Conservation (phyloP, 2,113 vertebrate genomes). For the Ptychochromis oligacanthus region DNA sequence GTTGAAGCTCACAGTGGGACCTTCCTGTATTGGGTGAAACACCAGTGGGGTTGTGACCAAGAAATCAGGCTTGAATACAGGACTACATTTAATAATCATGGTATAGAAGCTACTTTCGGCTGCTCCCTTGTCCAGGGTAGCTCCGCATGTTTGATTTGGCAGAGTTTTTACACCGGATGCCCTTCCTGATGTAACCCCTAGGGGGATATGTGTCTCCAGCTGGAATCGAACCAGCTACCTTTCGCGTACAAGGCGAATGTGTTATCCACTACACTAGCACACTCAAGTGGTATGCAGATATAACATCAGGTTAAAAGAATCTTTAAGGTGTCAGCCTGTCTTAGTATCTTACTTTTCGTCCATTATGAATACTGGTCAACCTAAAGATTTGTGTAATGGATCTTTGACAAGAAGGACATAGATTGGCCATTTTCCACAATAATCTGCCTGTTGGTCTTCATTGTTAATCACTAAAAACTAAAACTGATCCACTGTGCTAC, state of each 20-base stretch:
- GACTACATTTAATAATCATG: background rate
- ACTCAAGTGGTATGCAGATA: background rate
- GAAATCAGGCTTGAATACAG: background rate
- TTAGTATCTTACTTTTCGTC: background rate
- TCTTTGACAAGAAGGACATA: background rate
- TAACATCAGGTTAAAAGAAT: background rate
- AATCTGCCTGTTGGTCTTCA: no score
- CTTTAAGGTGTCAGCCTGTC: background rate
- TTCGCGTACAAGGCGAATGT: no score
- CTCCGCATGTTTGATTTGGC: no score
- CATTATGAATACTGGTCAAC: background rate
- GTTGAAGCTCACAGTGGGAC: slow-evolving; percentile 91
- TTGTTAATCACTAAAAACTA: no score
- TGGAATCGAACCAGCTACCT: no score
- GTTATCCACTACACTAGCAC: no score
- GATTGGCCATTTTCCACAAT: background rate
- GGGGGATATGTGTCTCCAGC: no score
- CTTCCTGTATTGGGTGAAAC: slow-evolving; percentile 82
- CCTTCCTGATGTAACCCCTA: no score
- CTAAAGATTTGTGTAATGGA: background rate
- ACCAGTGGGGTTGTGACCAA: background rate
- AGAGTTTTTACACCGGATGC: no score
- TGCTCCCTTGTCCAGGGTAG: no score
- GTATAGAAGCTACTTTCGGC: no score
- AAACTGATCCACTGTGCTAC: no score